These are phyloP conservation scores for Burhinus oedicnemus DNA, from an alignment of 2,113 vertebrate genomes.

Conservation along the genomic window DNA sequence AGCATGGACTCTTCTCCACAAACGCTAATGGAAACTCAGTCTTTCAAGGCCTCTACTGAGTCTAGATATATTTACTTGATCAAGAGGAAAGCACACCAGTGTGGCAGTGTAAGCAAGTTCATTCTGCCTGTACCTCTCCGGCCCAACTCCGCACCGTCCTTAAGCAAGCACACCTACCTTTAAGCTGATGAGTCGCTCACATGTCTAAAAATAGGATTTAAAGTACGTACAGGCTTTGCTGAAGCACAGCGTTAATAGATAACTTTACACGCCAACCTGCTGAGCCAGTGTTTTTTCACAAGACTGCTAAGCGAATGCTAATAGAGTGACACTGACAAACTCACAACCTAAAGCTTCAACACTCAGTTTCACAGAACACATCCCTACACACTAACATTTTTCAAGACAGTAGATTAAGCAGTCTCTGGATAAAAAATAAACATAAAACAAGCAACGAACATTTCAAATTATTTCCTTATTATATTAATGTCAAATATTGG, in stretches of 20 bases:
- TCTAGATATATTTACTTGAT: not conserved
- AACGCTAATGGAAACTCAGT: not conserved
- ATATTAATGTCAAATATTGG: not conserved
- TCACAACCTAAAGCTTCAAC: not conserved
- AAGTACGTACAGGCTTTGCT: not conserved
- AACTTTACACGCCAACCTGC: not conserved
- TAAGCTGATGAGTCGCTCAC: not conserved
- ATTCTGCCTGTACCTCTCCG: not conserved
- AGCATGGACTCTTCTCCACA: not conserved
- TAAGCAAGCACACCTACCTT: not conserved
- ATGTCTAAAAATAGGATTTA: not conserved
- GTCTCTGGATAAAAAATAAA: not conserved
- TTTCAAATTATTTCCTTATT: not conserved
- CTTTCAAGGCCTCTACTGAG: not conserved
- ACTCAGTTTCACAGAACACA: not conserved
- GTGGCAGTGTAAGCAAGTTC: not conserved
- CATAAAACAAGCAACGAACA: not conserved
- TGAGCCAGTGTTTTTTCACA: not conserved
- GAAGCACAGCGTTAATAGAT: not conserved
- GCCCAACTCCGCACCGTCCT: not conserved
- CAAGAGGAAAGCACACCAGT: not conserved
- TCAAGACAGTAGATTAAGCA: not conserved
- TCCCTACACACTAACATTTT: not conserved
- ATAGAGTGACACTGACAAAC: not conserved
- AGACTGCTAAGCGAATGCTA: not conserved